Percentiles rank a stretch among this genome's conserved stretches.
Conservation (phyloP, 2,888 invertebrate species). For the Abrostola tripartita region DNA sequence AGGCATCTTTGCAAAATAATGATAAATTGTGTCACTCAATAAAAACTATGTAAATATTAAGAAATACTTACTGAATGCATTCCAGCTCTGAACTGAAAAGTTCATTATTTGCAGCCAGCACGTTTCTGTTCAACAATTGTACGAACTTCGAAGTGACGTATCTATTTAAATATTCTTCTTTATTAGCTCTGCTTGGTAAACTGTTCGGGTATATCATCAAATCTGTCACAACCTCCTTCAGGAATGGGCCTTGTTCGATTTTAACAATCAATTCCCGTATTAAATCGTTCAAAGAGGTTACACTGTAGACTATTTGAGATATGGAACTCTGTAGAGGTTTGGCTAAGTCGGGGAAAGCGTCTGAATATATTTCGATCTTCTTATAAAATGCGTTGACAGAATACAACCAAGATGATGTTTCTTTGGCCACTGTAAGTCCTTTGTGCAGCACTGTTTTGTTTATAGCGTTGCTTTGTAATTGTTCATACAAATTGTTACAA, state of each 20-base stretch:
- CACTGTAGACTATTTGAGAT: constrained; percentile 90
- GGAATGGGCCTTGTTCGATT: constrained; percentile 67
- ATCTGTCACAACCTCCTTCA: constrained; percentile 74
- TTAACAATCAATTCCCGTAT: constrained; percentile 81
- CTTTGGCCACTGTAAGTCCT: constrained; percentile 74
- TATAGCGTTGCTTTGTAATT: constrained; percentile 49
- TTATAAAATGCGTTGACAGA: constrained; percentile 88
- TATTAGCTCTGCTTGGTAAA: constrained; percentile 61
- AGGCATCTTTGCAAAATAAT: background rate
- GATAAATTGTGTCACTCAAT: background rate
- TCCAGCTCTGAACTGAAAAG: constrained; percentile 72
- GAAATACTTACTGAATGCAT: constrained; percentile 82
- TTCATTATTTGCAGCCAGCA: constrained; percentile 55
- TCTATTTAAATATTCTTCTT: constrained; percentile 77
- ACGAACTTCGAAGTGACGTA: constrained; percentile 78
- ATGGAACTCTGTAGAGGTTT: constrained; percentile 91
- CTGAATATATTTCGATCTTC: constrained; percentile 87
- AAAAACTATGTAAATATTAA: constrained; percentile 2
- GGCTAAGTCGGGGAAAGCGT: constrained; percentile 93
- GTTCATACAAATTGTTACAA: constrained; percentile 63
- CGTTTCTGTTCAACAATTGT: constrained; percentile 72
- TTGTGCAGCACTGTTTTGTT: constrained; percentile 56
- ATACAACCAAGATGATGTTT: constrained; percentile 84
- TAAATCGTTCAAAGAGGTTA: constrained; percentile 87
- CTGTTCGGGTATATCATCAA: constrained; percentile 86